These are phyloP conservation scores for Mesoligia furuncula DNA, from an alignment of 2,888 invertebrate species.

Conservation along the genomic window DNA sequence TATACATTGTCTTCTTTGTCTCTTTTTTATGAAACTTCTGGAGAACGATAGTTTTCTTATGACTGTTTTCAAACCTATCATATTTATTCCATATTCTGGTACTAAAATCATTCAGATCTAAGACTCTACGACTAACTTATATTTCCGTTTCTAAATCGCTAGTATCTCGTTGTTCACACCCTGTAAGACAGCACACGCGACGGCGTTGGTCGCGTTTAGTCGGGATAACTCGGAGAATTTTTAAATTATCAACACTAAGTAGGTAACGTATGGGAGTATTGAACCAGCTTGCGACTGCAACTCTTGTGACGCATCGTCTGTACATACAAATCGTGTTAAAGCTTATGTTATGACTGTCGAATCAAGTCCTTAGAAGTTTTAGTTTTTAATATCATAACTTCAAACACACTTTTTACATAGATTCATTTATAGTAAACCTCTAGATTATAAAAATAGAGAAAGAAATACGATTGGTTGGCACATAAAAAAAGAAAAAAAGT, in stretches of 20 bases:
- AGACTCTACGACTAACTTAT: not conserved
- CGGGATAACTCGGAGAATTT: slow-evolving; percentile 70
- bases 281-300: slow-evolving; percentile 55
- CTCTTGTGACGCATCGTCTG: slow-evolving; percentile 48
- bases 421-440: not conserved
- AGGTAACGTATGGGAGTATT: slow-evolving; percentile 64
- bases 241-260: slow-evolving; percentile 71
- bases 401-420: not conserved
- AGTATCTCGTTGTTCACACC: slow-evolving; percentile 30
- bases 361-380: slow-evolving; percentile 2
- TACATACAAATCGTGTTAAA: slow-evolving; percentile 22
- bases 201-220: slow-evolving; percentile 64
- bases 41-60: not conserved
- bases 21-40: not conserved
- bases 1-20: not conserved
- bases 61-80: not conserved
- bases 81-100: too few species aligned
- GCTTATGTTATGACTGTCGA: slow-evolving; percentile 7
- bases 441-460: not conserved
- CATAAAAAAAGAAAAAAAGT: not conserved
- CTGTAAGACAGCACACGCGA: slow-evolving; percentile 37
- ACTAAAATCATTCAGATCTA: not conserved
- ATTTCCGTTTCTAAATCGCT: slow-evolving; percentile 36
- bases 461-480: not conserved
- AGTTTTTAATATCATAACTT: not conserved